Base-by-base conservation (phyloP, 1,140 invertebrate genomes). In the Drosophila orosa region DNA sequence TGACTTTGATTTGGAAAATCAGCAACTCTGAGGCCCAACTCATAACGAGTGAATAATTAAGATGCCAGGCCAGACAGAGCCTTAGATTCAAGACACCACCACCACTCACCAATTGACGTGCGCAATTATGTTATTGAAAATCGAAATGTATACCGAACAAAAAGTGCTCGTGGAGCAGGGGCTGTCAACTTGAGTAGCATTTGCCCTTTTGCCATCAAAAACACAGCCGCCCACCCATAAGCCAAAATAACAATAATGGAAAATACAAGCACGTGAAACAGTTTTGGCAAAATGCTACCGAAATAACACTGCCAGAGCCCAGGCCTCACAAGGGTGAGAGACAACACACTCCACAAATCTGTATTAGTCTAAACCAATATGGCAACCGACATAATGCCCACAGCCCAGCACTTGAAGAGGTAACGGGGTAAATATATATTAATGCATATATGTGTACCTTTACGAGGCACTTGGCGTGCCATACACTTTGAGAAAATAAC, bases 101-200 rank as follows among this genome's bases (percentile, higher is more conserved):
- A 75, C 78, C 65, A 71, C 67, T 71, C 71, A 65, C 31, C 25
- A 13, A 75, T 73, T 86, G 83, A 86, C 82, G 68, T 52, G 68
- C 66, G 66, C 79, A 87, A 86, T 87, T 87, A 86, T 78, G 65
- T 67, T 82, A 82, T 78, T 80, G 35, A 75, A 84, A 76, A 67
- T 75, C 55, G 19, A 56, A 50, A 48, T 37, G 22, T 17, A 45
- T 48, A 74, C 33, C 33, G 13, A 48, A 25, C 68, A 44, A 69
- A 39, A 67, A 69, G 67, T 45, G 55, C 40, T 58, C 24, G 19
- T 33, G 35, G 31, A 57, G 68, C 72, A 58, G 71, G 54, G 35
- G 73, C 73, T 75, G 60, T 63, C 73, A 76, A 59, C 73, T 76
- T 59, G 61, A 67, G 39, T 47, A 59, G 17, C 73, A 54, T 58